phyloP scores from a whole-genome alignment of 92 coral and sea anemone species.

The Epizoanthus fatuus region DNA sequence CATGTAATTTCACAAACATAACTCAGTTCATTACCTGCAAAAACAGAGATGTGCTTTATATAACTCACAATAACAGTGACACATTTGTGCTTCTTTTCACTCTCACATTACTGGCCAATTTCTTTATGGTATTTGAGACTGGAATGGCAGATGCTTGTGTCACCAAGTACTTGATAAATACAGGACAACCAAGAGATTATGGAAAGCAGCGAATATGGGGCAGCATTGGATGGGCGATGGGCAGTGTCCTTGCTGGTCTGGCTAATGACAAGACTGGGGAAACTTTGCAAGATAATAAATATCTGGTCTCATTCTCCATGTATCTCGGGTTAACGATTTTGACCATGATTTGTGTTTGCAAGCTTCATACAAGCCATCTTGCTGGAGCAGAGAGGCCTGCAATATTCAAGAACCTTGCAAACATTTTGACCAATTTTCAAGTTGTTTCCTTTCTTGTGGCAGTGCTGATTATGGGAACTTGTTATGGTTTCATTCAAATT shows the following conservation, averaged over 20 bases:
- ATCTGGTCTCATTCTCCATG: conserved; percentile 60
- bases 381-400: conserved; percentile 50
- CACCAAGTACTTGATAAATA: conserved; percentile 21
- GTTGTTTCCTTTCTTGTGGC: conserved; percentile 59
- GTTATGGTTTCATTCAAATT: conserved; percentile 14
- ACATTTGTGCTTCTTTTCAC: neutral
- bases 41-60: neutral
- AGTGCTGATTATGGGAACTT: conserved; percentile 47
- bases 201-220: conserved; percentile 51
- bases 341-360: conserved; percentile 35
- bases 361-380: conserved; percentile 50
- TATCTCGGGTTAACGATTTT: conserved; percentile 23
- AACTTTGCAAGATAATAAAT: conserved; percentile 35
- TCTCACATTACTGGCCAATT: conserved; percentile 23
- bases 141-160: conserved; percentile 42
- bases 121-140: conserved; percentile 5
- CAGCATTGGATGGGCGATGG: conserved; percentile 18
- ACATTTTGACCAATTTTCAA: conserved; percentile 33
- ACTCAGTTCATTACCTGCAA: neutral
- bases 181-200: conserved; percentile 36
- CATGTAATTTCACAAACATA: neutral
- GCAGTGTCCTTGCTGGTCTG: conserved; percentile 57
- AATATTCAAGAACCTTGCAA: conserved; percentile 51
- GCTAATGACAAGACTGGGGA: conserved; percentile 58
- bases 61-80: neutral